Conservation (phyloP, 2,113 vertebrate genomes). For the Chrysemys picta region DNA sequence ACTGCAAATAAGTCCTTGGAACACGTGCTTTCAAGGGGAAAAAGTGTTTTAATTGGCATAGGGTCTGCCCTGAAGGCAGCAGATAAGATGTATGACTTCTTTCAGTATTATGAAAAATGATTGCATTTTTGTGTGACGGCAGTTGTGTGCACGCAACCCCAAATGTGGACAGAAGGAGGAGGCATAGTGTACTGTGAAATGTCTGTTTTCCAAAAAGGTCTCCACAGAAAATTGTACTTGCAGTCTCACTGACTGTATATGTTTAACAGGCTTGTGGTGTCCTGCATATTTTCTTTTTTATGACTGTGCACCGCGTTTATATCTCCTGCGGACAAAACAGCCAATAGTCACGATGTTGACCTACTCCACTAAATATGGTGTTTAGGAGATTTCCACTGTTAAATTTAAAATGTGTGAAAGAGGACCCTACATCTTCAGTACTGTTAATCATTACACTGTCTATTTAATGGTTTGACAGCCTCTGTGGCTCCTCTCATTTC, state of each 20-base stretch:
- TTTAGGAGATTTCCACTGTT: slow-evolving; percentile 46
- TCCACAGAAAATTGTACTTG: background rate
- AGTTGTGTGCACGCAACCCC: background rate
- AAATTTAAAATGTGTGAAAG: slow-evolving; percentile 56
- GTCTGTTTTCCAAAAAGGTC: background rate
- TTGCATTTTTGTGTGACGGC: background rate
- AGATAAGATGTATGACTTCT: fast-evolving
- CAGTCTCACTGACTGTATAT: fast-evolving
- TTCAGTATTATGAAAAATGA: background rate
- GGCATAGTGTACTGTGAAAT: background rate
- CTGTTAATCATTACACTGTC: slow-evolving; percentile 75
- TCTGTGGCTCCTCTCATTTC: slow-evolving; percentile 76
- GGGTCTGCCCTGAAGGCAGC: background rate
- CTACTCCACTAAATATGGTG: slow-evolving; percentile 52
- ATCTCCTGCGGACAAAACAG: slow-evolving; percentile 47
- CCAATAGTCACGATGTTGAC: slow-evolving; percentile 15
- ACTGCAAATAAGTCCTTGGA: background rate
- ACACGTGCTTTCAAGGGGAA: background rate
- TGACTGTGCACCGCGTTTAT: background rate
- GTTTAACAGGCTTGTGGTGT: background rate
- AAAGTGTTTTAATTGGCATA: background rate
- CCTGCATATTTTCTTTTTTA: background rate
- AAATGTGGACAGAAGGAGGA: background rate
- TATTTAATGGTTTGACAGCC: slow-evolving; percentile 83
- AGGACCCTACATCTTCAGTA: slow-evolving; percentile 23